Conservation (phyloP, 2,113 vertebrate species). For the Macrotis lagotis region DNA sequence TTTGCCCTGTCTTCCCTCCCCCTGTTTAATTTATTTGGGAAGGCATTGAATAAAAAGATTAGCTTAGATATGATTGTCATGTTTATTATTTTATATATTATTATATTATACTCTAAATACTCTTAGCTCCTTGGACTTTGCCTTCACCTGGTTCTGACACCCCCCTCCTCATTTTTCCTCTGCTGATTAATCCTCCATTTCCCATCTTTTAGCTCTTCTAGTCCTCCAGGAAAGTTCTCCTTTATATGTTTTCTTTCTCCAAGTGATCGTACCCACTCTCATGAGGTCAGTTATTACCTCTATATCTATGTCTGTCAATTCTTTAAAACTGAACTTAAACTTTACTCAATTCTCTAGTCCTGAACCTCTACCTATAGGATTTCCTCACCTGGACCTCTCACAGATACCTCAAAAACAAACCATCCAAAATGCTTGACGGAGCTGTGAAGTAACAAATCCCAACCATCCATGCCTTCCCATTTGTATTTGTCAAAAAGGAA, state of each 20-base stretch:
- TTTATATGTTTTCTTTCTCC: neutral
- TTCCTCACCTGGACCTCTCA: neutral
- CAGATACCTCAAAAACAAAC: neutral
- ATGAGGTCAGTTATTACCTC: neutral
- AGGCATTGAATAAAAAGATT: too few species aligned
- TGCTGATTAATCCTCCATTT: neutral
- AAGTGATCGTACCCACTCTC: neutral
- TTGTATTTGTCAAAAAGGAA: too few species aligned
- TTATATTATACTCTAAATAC: too few species aligned
- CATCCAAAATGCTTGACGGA: neutral
- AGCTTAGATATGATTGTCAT: too few species aligned
- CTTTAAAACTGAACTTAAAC: neutral
- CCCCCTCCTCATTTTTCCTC: too few species aligned
- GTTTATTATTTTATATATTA: too few species aligned
- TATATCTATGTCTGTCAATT: neutral
- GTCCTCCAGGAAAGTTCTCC: too few species aligned
- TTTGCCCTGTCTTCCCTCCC: neutral
- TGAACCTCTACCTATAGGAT: neutral
- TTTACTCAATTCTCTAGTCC: neutral
- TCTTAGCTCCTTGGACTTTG: too few species aligned
- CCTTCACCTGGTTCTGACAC: too few species aligned
- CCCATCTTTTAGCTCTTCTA: neutral
- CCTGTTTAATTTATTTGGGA: too few species aligned
- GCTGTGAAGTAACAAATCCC: neutral
- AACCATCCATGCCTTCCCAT: too few species aligned